phyloP scores from a whole-genome alignment of 1,140 invertebrate genomes.

The Spodoptera litura region DNA sequence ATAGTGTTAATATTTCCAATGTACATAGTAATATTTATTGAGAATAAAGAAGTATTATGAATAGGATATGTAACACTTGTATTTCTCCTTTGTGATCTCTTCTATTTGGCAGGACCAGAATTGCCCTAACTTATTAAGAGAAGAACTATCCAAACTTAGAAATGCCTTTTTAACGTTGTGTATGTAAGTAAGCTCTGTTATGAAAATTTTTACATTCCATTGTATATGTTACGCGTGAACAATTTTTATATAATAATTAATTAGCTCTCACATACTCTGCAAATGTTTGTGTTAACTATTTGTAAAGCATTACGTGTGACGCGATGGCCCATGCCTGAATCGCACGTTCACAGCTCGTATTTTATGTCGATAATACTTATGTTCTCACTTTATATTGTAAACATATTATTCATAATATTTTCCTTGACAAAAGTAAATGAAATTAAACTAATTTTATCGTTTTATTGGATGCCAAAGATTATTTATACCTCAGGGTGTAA shows the following conservation, averaged over 20 bases:
- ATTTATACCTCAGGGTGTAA: not conserved
- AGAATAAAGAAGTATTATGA: conserved; percentile 45
- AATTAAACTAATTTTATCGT: conserved; percentile 20
- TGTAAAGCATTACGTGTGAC: not conserved
- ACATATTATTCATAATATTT: conserved; percentile 47
- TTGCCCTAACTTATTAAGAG: not conserved
- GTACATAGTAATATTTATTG: conserved; percentile 50
- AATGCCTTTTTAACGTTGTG: not conserved
- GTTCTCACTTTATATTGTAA: conserved; percentile 23
- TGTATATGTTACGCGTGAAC: conserved; percentile 9
- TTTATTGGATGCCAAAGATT: conserved; percentile 7
- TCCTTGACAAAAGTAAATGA: conserved; percentile 39
- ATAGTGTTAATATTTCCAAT: conserved; percentile 47
- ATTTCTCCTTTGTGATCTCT: conserved; percentile 21
- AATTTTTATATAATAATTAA: conserved; percentile 13
- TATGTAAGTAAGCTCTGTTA: not conserved
- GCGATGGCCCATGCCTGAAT: no score
- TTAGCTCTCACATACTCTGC: conserved; percentile 20
- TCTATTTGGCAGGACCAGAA: not conserved
- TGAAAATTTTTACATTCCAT: conserved; percentile 46
- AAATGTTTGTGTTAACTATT: not conserved
- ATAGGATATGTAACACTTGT: conserved; percentile 38
- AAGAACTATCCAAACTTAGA: not conserved
- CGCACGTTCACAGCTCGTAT: not conserved
- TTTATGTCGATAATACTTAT: not conserved